phyloP scores from a whole-genome alignment of 2,797 vertebrate species.

The Pseudochaenichthys georgianus region DNA sequence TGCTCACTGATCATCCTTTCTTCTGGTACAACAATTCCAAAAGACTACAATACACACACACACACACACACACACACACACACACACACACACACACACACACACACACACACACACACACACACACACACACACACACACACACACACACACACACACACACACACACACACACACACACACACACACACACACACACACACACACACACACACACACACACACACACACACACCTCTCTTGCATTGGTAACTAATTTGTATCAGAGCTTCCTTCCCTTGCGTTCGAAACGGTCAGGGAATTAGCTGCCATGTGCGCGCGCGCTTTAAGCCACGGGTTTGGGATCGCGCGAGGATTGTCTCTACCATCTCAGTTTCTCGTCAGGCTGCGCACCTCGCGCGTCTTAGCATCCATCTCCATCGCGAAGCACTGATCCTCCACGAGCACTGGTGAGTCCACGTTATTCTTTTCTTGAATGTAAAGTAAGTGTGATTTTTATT shows the following conservation, averaged over 20 bases:
- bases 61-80: too few relatives aligned
- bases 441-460: slow-evolving; percentile 69
- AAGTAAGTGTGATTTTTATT: not conserved
- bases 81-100: too few relatives aligned
- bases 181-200: slow-evolving; percentile 8
- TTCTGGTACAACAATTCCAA: too few relatives aligned
- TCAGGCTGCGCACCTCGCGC: slow-evolving; percentile 55
- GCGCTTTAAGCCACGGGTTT: slow-evolving; percentile 81
- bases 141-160: slow-evolving; percentile 1
- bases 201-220: slow-evolving; percentile 1
- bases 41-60: too few relatives aligned
- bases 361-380: slow-evolving; percentile 72
- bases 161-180: not conserved
- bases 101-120: too few relatives aligned
- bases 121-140: slow-evolving; percentile 10
- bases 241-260: slow-evolving; percentile 29
- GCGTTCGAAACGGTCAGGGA: slow-evolving; percentile 79
- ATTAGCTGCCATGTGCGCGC: slow-evolving; percentile 83
- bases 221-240: slow-evolving; percentile 13
- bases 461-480: slow-evolving; percentile 9
- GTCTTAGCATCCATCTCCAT: slow-evolving; percentile 62
- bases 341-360: slow-evolving; percentile 86
- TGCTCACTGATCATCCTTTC: not conserved
- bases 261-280: slow-evolving; percentile 52
- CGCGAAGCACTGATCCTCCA: slow-evolving; percentile 54